Evolutionary conservation across 2,797 vertebrate species (phyloP).

Genomic region (Uromys caudimaculatus): DNA sequence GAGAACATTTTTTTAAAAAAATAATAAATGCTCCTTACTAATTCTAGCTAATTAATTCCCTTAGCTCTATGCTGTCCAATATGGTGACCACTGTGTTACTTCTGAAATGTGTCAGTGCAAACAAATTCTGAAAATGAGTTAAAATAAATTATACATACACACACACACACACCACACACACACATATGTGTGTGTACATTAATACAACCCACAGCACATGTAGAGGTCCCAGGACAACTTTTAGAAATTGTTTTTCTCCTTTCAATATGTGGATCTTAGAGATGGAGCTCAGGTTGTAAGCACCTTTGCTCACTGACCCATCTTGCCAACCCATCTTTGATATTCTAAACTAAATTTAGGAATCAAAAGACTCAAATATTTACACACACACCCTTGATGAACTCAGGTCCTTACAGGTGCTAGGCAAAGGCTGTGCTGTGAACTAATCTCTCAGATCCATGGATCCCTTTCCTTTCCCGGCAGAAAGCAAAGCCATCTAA

Average conservation of each 20-base stretch:
- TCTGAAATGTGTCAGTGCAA: background rate
- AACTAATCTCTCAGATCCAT: background rate
- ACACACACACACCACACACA: too few species aligned
- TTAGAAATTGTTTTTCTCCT: background rate
- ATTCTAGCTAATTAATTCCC: background rate
- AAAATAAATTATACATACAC: background rate
- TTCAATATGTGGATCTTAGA: background rate
- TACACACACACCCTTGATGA: background rate
- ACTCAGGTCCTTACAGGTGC: too few species aligned
- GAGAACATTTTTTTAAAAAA: background rate
- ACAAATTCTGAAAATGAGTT: background rate
- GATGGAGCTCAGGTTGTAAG: background rate
- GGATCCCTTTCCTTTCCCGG: background rate
- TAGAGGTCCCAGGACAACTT: background rate
- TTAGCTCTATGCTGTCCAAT: background rate
- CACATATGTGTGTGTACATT: background rate
- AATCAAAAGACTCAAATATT: background rate
- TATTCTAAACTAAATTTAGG: background rate
- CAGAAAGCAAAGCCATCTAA: background rate
- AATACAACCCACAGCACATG: background rate
- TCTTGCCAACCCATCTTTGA: background rate
- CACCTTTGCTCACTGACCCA: background rate
- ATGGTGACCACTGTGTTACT: fast-evolving
- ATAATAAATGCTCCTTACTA: background rate
- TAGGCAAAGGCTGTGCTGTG: too few species aligned